A percentile compares a stretch with the other conserved stretches of the same genome.
Evolutionary conservation across 2,797 vertebrate species (phyloP).

Genomic region (Cirrhinus mrigala): DNA sequence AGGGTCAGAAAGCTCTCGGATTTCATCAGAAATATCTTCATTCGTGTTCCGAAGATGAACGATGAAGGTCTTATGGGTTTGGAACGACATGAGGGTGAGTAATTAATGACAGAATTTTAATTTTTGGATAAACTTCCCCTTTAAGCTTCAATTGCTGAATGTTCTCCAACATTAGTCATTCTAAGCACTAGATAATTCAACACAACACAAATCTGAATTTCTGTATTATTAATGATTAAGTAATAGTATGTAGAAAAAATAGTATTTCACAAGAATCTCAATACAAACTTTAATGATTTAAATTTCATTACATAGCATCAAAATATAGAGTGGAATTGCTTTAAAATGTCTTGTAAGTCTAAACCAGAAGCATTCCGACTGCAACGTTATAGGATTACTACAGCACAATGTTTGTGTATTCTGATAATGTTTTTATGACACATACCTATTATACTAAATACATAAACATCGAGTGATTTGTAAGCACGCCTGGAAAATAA

Average conservation of each 20-base stretch:
- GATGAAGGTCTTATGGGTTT: too few species aligned
- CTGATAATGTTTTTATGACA: conserved; percentile 2
- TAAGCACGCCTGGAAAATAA: conserved; percentile 5
- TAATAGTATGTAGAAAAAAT: too few species aligned
- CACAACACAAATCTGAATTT: not conserved
- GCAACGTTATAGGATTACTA: not conserved
- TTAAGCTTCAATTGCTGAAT: not conserved
- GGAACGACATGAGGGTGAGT: too few species aligned
- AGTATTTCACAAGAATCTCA: not conserved
- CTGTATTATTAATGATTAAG: not conserved
- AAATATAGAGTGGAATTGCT: not conserved
- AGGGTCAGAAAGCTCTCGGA: too few species aligned
- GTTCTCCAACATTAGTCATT: not conserved
- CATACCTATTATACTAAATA: conserved; percentile 31
- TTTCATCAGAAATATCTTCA: too few species aligned
- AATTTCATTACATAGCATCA: conserved; percentile 16
- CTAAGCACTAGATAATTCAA: not conserved
- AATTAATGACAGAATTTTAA: too few species aligned
- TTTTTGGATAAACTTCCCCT: too few species aligned
- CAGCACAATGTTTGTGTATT: conserved; percentile 9
- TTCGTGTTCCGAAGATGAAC: too few species aligned
- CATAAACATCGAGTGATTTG: conserved; percentile 23
- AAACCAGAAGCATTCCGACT: not conserved
- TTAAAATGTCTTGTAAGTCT: not conserved
- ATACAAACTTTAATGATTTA: not conserved